Base-by-base conservation (phyloP, 2,888 invertebrate genomes). In the Leucophenga montana region DNA sequence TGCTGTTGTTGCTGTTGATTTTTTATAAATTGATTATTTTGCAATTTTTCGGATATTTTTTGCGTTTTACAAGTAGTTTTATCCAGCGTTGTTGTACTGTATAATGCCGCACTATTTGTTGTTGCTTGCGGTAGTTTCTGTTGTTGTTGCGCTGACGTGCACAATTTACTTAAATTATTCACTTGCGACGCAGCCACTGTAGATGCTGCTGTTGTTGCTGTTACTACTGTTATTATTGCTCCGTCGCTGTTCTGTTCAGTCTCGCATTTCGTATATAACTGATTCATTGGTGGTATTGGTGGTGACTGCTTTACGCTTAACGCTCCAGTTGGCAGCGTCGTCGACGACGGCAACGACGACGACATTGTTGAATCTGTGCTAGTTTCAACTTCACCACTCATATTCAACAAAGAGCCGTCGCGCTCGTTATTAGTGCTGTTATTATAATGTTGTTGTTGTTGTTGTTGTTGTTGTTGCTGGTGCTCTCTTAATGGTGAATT, bases 221-320 rank as follows among this genome's bases (percentile, higher is more conserved):
- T 33, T 67, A 69, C 14, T 8, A 69, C 61, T 66, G 67, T 61
- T 73, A 69, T 64, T 66, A 68, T 61, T 73, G 72, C 66, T 69
- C 69, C 73, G 69, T 61, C 70, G 71, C 74, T 76, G 80, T 79
- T 81, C 82, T 81, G 85, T 70, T 85, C 87, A 80, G 79, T 83
- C 82, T 87, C 88, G 86, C 84, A 84, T 81, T 85, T 87, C 85
- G 85, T 85, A 85, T 85, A 79, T 79, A 85, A 88, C 84, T 87
- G 88, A 86, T 82, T 84, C 79, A 80, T 77, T 79, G 82, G 27
- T 27, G 27, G 27, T 27, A 27, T 83, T 78, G 81, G 80, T 80
- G 79, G 77, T 77, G 80, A 71, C 54, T 39, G 71, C n/a, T 61
- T 53, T 65, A 67, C 66, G 70, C 77, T 76, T 77, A 79, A 78